Base-by-base conservation (phyloP, 53 echinoderm and acorn worm species). In the Zoroaster sp. region DNA sequence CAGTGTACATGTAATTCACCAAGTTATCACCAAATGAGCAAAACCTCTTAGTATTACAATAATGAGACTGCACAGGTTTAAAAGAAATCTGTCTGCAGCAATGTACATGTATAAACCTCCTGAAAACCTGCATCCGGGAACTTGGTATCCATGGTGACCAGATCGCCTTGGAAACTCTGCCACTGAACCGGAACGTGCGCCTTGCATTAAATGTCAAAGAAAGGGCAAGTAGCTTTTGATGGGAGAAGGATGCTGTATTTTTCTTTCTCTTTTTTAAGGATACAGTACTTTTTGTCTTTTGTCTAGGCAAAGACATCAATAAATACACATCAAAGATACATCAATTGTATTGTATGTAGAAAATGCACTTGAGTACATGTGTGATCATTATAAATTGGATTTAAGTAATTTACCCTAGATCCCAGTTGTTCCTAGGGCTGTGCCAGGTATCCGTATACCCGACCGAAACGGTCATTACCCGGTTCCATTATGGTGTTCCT, bases 121-220 rank as follows among this genome's bases (percentile, higher is more conserved):
- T 11, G 20, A 18, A 54, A 53, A 21, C 25, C 49, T 38, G 51
- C 85, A 85, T 85, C 71, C 43, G 46, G 85, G 71, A 71, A 47
- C 70, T 20, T 8, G 17, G 71, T 85, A 47, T 34, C 85, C 46
- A 71, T 70, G 85, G 85, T 46, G 70, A 85, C 52, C 79, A 25
- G 28, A 70, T 85, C 71, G 44, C 85, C 85, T 20, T 85, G 85
- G 85, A 37, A 70, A 85, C 71, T 45, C 47, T 71, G 70, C 47
- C 85, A 85, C 35, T 71, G 70, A 85, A 71, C 85, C 71, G 85
- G 85, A 85, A 85, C 85, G 46, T 51, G 85, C 70, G 49, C 47
- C 71, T 69, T 21, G 70, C 72, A 71, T 85, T 85, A 85, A 85
- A 85, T 85, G 85, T 85, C 85, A 85, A 12, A 4, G 13, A 85